phyloP scores from a whole-genome alignment of 2,797 vertebrate species.

The Hyperoplus lanceolatus region DNA sequence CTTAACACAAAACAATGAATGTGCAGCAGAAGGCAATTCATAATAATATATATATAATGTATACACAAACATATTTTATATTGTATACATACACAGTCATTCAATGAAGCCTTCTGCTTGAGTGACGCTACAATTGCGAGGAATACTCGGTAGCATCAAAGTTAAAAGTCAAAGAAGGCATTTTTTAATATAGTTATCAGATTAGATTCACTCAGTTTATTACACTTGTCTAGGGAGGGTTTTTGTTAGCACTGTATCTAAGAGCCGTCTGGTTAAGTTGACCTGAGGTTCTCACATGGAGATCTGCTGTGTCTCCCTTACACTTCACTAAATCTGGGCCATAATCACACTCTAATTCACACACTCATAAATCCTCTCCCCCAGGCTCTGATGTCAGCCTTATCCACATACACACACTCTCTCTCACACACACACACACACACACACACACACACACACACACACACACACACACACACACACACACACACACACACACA shows the following conservation, averaged over 20 bases:
- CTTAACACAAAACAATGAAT: too few relatives aligned
- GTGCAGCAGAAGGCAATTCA: too few relatives aligned
- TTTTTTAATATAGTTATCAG: background rate
- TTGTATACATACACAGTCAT: background rate
- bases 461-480: constrained; percentile 24
- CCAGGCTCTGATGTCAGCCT: constrained; percentile 54
- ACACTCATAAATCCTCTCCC: constrained; percentile 69
- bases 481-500: constrained; percentile 11
- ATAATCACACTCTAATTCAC: constrained; percentile 73
- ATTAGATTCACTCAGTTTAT: background rate
- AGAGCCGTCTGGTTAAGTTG: constrained; percentile 18
- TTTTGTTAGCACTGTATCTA: background rate
- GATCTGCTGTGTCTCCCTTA: constrained; percentile 49
- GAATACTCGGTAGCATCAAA: background rate
- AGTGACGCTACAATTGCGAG: background rate
- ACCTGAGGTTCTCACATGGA: constrained; percentile 36
- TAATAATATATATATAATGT: too few relatives aligned
- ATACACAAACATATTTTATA: too few relatives aligned
- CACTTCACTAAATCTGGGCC: constrained; percentile 61
- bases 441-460: constrained; percentile 15
- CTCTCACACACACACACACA: background rate
- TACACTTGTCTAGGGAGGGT: background rate
- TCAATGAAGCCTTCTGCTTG: background rate
- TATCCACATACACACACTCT: constrained; percentile 13
- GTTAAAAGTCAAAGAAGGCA: background rate